Evolutionary conservation across 2,888 invertebrate genomes (phyloP), one percentile per base, ranked within the genome.

Genomic region (Alloplasta piceator): DNA sequence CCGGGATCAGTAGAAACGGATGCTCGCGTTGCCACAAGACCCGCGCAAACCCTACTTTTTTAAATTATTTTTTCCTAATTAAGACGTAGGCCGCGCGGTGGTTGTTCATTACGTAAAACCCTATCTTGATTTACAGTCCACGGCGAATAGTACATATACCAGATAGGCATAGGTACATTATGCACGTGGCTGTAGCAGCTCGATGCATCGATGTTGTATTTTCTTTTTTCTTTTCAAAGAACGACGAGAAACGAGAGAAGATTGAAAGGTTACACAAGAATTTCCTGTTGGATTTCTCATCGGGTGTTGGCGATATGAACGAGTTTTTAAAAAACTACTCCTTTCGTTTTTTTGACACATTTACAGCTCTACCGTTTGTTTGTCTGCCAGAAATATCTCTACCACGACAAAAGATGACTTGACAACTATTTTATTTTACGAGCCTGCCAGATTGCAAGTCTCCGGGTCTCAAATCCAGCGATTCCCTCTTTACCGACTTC

Each of bases 31-130:
- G 80, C 82, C 63, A 83, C 26, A 26, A 26, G 78, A 43, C 70
- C 60, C 72, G 80, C 70, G 75, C 58, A 71, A 75, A 55, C 26
- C 39, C 46, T 64, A 26, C 36, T 67, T 52, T 76, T 61, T 52
- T 38, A 71, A 38, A 3, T 72, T 61, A 70, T 82, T 87, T 87
- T 87, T 87, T 85, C 86, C 85, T 88, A 87, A 88, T 88, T 88
- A 88, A 87, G 87, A 88, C 82, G 85, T 87, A 81, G 26, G 26
- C 26, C 26, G 26, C 26, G 82, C 83, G 80, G 75, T 12, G 83
- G 82, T 86, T 86, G 85, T 88, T 86, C 87, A 87, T 88, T 88
- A 86, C 88, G 87, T 86, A 86, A 88, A 88, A 84, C 84, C 74
- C 85, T 84, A 87, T 86, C 87, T 87, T 87, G 88, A 88, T 88